These are phyloP conservation scores for Ormyrus pomaceus DNA, from an alignment of 2,888 invertebrate genomes.

Conservation along the genomic window DNA sequence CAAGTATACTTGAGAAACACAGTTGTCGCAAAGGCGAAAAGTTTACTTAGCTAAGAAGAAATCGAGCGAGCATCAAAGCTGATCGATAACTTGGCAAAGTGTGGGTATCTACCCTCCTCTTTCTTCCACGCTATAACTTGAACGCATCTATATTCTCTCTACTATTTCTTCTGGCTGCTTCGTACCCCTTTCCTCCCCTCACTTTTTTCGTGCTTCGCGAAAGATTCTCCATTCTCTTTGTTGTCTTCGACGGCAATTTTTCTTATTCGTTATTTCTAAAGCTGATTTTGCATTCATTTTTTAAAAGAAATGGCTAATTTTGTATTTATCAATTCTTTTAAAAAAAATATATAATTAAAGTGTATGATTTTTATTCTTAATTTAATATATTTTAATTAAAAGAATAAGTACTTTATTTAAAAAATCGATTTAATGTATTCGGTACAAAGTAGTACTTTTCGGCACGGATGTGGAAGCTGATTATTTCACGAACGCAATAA, in stretches of 20 bases:
- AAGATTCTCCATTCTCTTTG: slow-evolving; percentile 2
- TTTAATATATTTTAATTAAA: no score
- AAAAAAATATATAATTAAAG: no score
- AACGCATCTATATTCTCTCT: not conserved
- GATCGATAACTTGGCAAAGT: slow-evolving; percentile 21
- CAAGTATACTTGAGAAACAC: not conserved
- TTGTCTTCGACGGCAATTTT: no score
- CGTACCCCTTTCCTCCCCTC: not conserved
- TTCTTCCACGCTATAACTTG: not conserved
- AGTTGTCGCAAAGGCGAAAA: not conserved
- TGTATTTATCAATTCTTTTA: no score
- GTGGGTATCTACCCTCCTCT: not conserved
- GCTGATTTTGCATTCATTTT: no score
- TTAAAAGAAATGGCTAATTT: no score
- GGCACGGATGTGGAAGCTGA: no score
- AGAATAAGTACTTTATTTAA: no score
- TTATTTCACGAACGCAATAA: no score
- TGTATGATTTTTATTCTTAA: no score
- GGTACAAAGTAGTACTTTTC: no score
- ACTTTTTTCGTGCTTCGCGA: not conserved
- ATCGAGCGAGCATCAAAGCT: slow-evolving; percentile 4
- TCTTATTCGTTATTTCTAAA: not conserved
- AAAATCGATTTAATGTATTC: no score
- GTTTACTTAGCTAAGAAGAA: slow-evolving; percentile 21
- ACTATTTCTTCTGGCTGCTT: not conserved